Conservation (phyloP, 35 echinoderm and acorn worm species). For the Stichopus chloronotus region DNA sequence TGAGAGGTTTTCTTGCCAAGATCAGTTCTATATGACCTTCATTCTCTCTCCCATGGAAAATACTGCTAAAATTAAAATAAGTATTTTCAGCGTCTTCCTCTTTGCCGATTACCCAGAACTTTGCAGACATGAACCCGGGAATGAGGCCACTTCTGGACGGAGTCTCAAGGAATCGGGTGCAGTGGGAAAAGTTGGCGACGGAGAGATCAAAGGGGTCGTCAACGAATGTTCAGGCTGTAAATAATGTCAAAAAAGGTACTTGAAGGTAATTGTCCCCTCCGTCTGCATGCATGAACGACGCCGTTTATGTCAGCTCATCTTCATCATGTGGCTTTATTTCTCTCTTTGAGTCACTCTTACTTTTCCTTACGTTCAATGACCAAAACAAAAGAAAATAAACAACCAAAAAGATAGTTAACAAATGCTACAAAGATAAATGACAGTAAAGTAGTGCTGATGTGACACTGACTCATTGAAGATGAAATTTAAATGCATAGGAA, state of each 20-base stretch:
- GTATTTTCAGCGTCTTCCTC: constrained; percentile 40
- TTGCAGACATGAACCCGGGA: constrained; percentile 70
- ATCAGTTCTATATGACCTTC: not conserved
- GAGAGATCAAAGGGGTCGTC: constrained; percentile 10
- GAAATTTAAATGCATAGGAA: not conserved
- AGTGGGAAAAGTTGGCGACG: constrained; percentile 78
- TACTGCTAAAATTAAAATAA: not conserved
- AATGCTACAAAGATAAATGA: not conserved
- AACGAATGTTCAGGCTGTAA: not conserved
- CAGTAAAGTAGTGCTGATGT: not conserved
- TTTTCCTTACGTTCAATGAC: not conserved
- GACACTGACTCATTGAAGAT: constrained; percentile 54
- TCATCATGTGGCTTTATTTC: constrained; percentile 25
- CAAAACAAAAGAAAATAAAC: too few species aligned
- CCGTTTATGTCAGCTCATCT: constrained; percentile 13
- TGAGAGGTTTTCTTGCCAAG: too few species aligned
- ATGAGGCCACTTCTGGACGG: constrained; percentile 72
- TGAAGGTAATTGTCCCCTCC: constrained; percentile 43
- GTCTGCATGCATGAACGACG: constrained; percentile 24
- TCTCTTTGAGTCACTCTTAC: constrained; percentile 14
- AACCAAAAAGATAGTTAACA: not conserved
- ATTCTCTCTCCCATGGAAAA: not conserved
- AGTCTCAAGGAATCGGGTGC: constrained; percentile 71
- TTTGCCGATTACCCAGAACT: constrained; percentile 67
- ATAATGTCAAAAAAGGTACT: constrained; percentile 58